phyloP scores from a whole-genome alignment of 1,140 invertebrate genomes.

The Drosophila simulans region DNA sequence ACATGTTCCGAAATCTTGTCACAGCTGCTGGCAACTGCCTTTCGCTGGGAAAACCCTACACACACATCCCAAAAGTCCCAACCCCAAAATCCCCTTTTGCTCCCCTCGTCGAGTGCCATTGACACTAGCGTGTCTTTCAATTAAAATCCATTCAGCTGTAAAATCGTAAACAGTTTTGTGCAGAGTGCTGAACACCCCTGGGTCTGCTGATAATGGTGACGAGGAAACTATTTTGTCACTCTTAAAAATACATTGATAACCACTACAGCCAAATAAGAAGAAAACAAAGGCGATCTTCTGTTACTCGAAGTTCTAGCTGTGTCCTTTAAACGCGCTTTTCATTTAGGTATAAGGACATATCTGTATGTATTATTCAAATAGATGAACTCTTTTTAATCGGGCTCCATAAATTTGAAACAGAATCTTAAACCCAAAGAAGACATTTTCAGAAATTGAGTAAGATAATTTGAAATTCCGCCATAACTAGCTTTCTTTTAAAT shows the following conservation, averaged over 20 bases:
- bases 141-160: slow-evolving; percentile 79
- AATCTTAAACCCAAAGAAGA: no score
- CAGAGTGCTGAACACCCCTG: background rate
- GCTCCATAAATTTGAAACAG: no score
- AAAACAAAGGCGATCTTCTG: slow-evolving; percentile 17
- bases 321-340: background rate
- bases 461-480: no score
- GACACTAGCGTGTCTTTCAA: slow-evolving; percentile 78
- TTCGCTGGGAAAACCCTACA: background rate
- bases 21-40: slow-evolving; percentile 61
- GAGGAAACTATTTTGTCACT: slow-evolving; percentile 35
- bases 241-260: slow-evolving; percentile 16
- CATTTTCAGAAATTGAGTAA: no score
- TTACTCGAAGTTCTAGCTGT: background rate
- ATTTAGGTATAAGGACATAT: background rate
- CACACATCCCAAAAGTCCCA: background rate
- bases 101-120: slow-evolving; percentile 49
- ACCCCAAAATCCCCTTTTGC: background rate
- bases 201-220: slow-evolving; percentile 39
- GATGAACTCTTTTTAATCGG: no score
- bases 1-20: slow-evolving; percentile 53
- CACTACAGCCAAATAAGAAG: slow-evolving; percentile 3
- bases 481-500: no score
- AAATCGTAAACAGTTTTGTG: slow-evolving; percentile 77
- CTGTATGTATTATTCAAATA: no score